phyloP scores from a whole-genome alignment of 2,797 vertebrate genomes.

The Eidolon dupreanum region DNA sequence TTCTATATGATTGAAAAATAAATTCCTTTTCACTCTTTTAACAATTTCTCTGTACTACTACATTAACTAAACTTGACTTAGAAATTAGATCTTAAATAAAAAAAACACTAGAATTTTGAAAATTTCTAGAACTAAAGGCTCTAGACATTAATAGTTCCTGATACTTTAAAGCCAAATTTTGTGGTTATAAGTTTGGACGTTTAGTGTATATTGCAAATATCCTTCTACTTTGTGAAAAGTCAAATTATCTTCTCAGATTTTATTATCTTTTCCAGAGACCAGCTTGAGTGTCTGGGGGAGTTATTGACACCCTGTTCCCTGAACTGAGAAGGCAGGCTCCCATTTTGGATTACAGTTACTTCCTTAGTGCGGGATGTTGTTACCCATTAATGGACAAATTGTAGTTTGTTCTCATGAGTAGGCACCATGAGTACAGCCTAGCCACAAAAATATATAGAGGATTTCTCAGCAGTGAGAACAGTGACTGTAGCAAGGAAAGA shows the following conservation, averaged over 20 bases:
- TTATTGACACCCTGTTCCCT: constrained; percentile 23
- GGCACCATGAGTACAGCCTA: not conserved
- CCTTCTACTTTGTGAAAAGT: constrained; percentile 11
- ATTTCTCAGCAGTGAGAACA: constrained; percentile 16
- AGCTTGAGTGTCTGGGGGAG: not conserved
- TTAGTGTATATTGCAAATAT: not conserved
- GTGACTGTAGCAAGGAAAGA: not conserved
- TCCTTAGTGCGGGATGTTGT: constrained; percentile 1
- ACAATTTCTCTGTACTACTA: not conserved
- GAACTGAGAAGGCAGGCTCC: not conserved
- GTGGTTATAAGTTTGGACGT: not conserved
- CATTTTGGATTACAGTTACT: constrained; percentile 20
- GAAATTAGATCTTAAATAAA: constrained; percentile 15
- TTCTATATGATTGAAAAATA: not conserved
- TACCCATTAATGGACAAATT: not conserved
- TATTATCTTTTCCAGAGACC: not conserved
- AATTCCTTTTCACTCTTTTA: not conserved
- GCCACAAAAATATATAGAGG: not conserved
- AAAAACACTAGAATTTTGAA: not conserved
- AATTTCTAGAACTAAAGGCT: not conserved
- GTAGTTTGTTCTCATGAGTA: constrained; percentile 36
- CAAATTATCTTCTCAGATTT: constrained; percentile 26
- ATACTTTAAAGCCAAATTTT: constrained; percentile 6
- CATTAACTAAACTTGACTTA: not conserved
- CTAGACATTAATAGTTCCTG: not conserved